phyloP scores from a whole-genome alignment of 2,888 invertebrate species.

The Volucella inanis region DNA sequence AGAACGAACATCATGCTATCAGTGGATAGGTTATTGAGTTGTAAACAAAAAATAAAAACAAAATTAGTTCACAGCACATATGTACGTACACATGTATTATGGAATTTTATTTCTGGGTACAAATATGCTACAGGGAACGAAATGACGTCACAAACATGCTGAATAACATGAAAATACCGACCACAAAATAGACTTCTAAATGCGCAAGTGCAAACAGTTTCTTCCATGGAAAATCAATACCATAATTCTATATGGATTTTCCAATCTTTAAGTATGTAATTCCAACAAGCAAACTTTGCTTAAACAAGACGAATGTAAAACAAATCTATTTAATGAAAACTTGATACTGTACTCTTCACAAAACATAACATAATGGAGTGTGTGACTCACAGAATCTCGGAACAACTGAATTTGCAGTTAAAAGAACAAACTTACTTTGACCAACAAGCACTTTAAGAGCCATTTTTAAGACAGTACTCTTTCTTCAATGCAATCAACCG shows the following conservation, averaged over 20 bases:
- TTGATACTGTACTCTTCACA: neutral
- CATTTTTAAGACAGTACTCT: slow-evolving; percentile 84
- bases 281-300: neutral
- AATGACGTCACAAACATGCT: slow-evolving; percentile 55
- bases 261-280: slow-evolving; percentile 6
- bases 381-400: neutral
- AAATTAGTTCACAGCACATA: slow-evolving; percentile 21
- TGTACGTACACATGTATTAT: slow-evolving; percentile 6
- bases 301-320: neutral
- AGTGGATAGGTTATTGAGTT: neutral
- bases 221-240: slow-evolving; percentile 71
- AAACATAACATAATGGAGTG: slow-evolving; percentile 11
- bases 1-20: neutral
- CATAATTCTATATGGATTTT: slow-evolving; percentile 42
- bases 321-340: neutral
- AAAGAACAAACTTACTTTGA: slow-evolving; percentile 88
- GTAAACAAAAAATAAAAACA: slow-evolving; percentile 63
- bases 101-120: slow-evolving; percentile 30
- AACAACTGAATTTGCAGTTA: neutral
- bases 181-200: neutral
- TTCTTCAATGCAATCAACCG: too few species aligned
- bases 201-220: slow-evolving; percentile 66
- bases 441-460: slow-evolving; percentile 94
- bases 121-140: slow-evolving; percentile 8
- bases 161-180: slow-evolving; percentile 20